Evolutionary conservation across 2,797 vertebrate genomes (phyloP), one percentile per base, ranked within the genome.

Genomic region (Mycteria americana): DNA sequence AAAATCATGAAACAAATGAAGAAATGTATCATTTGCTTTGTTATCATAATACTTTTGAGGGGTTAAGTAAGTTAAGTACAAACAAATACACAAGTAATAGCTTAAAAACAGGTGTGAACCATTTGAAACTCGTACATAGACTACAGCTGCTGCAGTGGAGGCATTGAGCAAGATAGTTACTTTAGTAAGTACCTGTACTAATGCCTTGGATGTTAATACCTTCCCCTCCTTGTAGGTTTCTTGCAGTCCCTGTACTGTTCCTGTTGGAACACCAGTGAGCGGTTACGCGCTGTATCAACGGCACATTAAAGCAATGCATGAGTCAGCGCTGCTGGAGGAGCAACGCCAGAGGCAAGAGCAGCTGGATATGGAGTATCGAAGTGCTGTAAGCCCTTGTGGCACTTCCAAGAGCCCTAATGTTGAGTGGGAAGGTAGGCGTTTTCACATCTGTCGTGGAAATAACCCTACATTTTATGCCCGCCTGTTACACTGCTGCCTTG

Each of bases 261-360:
- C 99, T 4, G 97, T 99, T 10, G 98, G 98, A 59, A 96, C 98
- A 9, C 97, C 98, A 0, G 97, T 99, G 85, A 99, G 99, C 2
- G 99, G 99, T 35, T 99, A 98, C 3, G 97, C 99, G 2, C 99
- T 99, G 95, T 98, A 99, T 92, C 99, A 99, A 88, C 98, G 99
- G 75, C 99, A 99, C 96, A 99, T 99, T 96, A 99, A 99, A 97
- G 99, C 99, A 3, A 99, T 98, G 95, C 99, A 99, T 23, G 99
- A 99, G 84, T 99, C 99, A 0, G 98, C 99, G 0, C 98, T 99
- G 95, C 98, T 99, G 95, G 99, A 99, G 82, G 99, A 99, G 72
- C 98, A 98, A 76, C 98, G 98, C 82, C 99, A 99, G 98, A 98
- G 99, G 95, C 99, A 99, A 89, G 99, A 99, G 80, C 99, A 99